Conservation (phyloP, 2,888 invertebrate species). For the Camptogramma bilineatum region DNA sequence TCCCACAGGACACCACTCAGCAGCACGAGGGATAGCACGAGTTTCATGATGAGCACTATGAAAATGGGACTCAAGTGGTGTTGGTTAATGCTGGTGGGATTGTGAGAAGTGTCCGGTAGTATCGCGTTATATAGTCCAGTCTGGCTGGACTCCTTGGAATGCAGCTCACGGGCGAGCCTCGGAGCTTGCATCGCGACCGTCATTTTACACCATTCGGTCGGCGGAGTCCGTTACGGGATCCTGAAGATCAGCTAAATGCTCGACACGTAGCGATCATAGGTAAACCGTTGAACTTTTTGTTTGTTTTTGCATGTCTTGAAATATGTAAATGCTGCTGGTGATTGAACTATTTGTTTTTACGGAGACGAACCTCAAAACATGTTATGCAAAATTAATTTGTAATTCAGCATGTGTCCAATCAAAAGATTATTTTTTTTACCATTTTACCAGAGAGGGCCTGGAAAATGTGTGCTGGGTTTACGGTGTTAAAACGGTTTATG, state of each 20-base stretch:
- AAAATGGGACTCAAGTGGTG: conserved; percentile 58
- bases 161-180: conserved; percentile 59
- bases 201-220: conserved; percentile 71
- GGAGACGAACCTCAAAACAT: neutral
- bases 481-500: no score
- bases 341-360: neutral
- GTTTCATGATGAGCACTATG: conserved; percentile 63
- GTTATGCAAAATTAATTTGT: neutral
- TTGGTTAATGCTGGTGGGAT: conserved; percentile 58
- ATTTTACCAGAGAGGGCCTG: no score
- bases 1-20: conserved; percentile 65
- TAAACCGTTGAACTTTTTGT: conserved; percentile 65
- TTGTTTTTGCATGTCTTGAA: conserved; percentile 52
- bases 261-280: conserved; percentile 63
- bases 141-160: conserved; percentile 75
- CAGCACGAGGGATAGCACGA: conserved; percentile 55
- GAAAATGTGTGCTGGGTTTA: no score
- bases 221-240: conserved; percentile 72
- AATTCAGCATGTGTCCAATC: neutral
- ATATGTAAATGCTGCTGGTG: neutral
- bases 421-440: no score
- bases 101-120: conserved; percentile 58
- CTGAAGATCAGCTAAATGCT: conserved; percentile 62
- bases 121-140: conserved; percentile 75
- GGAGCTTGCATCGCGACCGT: conserved; percentile 59